phyloP scores from a whole-genome alignment of 2,797 vertebrate species.

The Cyprinodon diabolis region DNA sequence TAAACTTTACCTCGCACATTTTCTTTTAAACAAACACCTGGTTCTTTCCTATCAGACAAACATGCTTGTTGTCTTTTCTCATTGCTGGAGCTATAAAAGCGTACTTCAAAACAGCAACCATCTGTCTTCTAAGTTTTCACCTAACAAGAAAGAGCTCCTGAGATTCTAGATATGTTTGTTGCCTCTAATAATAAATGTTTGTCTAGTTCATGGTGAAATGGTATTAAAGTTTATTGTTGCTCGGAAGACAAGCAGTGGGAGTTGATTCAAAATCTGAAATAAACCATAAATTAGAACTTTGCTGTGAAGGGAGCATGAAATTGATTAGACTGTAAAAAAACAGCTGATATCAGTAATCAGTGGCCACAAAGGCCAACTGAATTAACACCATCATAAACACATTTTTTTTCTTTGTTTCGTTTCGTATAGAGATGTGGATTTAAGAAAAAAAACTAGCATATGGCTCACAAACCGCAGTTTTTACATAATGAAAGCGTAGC shows the following conservation, averaged over 20 bases:
- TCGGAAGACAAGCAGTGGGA: slow-evolving; percentile 16
- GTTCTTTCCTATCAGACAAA: slow-evolving; percentile 9
- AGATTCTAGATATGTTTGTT: slow-evolving; percentile 28
- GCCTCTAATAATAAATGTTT: slow-evolving; percentile 20
- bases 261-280: slow-evolving; percentile 24
- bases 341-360: slow-evolving; percentile 51
- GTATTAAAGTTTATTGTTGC: slow-evolving; percentile 33
- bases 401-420: slow-evolving; percentile 34
- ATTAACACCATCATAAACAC: slow-evolving; percentile 44
- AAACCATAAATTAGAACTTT: slow-evolving; percentile 45
- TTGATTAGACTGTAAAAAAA: slow-evolving; percentile 56
- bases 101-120: slow-evolving; percentile 6
- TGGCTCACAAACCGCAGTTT: slow-evolving; percentile 57
- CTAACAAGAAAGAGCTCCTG: slow-evolving; percentile 14
- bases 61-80: slow-evolving; percentile 22
- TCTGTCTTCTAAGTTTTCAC: slow-evolving; percentile 9
- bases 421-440: slow-evolving; percentile 45
- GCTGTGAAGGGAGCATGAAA: slow-evolving; percentile 57
- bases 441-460: slow-evolving; percentile 45
- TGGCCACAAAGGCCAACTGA: slow-evolving; percentile 31
- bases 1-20: not conserved
- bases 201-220: slow-evolving; percentile 20
- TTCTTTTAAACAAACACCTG: slow-evolving; percentile 14
- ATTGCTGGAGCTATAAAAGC: slow-evolving; percentile 28
- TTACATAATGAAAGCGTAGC: slow-evolving; percentile 59